Conservation (phyloP, 2,797 vertebrate species). For the Dermochelys coriacea region DNA sequence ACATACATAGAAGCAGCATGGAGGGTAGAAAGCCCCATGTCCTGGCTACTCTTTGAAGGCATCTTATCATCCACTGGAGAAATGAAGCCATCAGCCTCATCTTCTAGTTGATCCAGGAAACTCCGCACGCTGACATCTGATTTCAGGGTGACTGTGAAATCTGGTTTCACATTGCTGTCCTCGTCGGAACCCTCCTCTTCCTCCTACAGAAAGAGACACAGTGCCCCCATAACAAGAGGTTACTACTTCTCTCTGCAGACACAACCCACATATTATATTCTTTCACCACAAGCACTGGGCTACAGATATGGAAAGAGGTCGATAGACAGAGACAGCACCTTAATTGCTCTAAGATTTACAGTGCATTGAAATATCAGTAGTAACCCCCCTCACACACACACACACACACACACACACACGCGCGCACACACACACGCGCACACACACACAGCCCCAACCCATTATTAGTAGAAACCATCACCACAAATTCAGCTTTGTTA, state of each 20-base stretch:
- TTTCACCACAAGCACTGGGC: slow-evolving; percentile 36
- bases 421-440: too few species aligned
- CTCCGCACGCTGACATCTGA: slow-evolving; percentile 87
- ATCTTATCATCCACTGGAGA: slow-evolving; percentile 94
- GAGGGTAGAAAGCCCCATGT: slow-evolving; percentile 94
- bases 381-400: not conserved
- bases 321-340: slow-evolving; percentile 39
- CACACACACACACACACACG: too few species aligned
- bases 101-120: slow-evolving; percentile 93
- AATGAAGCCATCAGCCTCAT: slow-evolving; percentile 92
- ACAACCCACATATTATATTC: not conserved
- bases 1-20: slow-evolving; percentile 94
- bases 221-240: slow-evolving; percentile 10
- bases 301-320: not conserved
- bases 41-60: slow-evolving; percentile 87
- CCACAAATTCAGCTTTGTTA: not conserved
- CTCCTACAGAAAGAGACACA: slow-evolving; percentile 81
- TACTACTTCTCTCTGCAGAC: slow-evolving; percentile 32
- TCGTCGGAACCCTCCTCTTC: slow-evolving; percentile 97
- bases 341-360: slow-evolving; percentile 31
- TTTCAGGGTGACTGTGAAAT: slow-evolving; percentile 84
- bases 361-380: slow-evolving; percentile 37
- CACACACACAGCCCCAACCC: not conserved
- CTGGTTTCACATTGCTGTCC: slow-evolving; percentile 84
- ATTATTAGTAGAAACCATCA: not conserved